These are phyloP conservation scores for Fopius arisanus DNA, from an alignment of 1,140 invertebrate species.

Conservation along the genomic window DNA sequence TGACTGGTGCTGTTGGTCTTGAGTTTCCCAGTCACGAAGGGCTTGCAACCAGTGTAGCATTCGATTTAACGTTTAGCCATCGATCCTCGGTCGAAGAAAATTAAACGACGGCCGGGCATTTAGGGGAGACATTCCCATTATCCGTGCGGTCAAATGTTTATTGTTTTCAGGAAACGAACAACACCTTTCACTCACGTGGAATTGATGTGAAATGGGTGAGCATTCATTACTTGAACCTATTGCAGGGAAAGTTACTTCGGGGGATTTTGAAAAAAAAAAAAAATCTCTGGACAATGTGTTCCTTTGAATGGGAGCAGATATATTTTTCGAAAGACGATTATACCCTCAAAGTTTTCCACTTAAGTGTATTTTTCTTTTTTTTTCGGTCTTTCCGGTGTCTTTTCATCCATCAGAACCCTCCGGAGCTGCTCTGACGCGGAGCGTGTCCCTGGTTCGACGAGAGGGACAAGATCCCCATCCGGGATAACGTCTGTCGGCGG, in stretches of 20 bases:
- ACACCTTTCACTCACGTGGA: not conserved
- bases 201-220: not conserved
- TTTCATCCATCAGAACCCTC: not conserved
- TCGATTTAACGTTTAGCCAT: constrained; percentile 26
- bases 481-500: constrained; percentile 21
- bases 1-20: not conserved
- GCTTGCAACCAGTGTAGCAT: not conserved
- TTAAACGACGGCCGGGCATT: constrained; percentile 24
- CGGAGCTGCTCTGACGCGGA: not conserved
- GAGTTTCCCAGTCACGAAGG: not conserved
- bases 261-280: not conserved
- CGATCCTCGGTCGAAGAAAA: constrained; percentile 15
- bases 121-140: constrained; percentile 17
- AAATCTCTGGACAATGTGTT: not conserved
- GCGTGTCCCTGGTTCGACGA: not conserved
- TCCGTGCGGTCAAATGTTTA: not conserved
- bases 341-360: constrained; percentile 11
- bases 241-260: not conserved
- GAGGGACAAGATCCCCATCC: not conserved
- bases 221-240: not conserved
- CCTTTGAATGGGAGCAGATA: not conserved
- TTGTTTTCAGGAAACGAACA: not conserved
- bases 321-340: not conserved
- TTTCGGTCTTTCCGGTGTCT: not conserved
- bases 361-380: not conserved